Base-by-base conservation (phyloP, 2,797 vertebrate species). In the Falco peregrinus region DNA sequence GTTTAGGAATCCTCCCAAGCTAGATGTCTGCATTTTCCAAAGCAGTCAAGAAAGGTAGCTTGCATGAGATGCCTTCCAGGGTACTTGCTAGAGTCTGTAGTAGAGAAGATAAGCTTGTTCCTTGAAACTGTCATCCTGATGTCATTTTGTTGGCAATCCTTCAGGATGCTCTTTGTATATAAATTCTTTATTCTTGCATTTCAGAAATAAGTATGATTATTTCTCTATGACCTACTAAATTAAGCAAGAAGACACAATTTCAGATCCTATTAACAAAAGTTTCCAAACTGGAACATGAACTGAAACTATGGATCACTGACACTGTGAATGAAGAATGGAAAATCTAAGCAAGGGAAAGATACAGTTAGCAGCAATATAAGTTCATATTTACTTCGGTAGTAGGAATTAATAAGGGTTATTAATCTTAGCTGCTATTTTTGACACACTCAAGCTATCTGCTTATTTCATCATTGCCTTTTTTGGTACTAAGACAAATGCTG, bases 401-500 rank as follows among this genome's bases (percentile, higher is more conserved):
- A 59, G 39, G 61, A 77, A 92, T 92, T 81, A 83, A 59, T 69
- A n/a, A 0, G 13, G 29, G 33, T 37, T 87, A 64, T 90, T 90
- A 89, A 89, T 90, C 78, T 74, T 74, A 51, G 56, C 71, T 80
- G 31, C 43, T 69, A 29, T 47, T 92, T 93, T 89, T 89, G 68
- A 88, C 64, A 83, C 22, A 28, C 33, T 93, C 12, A 71, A 78
- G 12, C 39, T 95, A 41, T 91, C 75, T 91, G n/a, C 45, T 87
- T 92, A 54, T 80, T 83, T 93, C 63, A 50, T 76, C 57, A 33
- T 75, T 87, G n/a, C 84, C 88, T 92, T 93, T 93, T 96, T 93
- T 65, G 81, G 74, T 93, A 51, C 41, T 80, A 78, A 80, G 60
- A 63, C 28, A 80, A 80, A 77, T 83, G 45, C 41, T 77, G 35